A percentile compares a stretch with the other conserved stretches of the same genome.
phyloP scores from a whole-genome alignment of 2,797 vertebrate genomes.

The Aselliscus stoliczkanus region DNA sequence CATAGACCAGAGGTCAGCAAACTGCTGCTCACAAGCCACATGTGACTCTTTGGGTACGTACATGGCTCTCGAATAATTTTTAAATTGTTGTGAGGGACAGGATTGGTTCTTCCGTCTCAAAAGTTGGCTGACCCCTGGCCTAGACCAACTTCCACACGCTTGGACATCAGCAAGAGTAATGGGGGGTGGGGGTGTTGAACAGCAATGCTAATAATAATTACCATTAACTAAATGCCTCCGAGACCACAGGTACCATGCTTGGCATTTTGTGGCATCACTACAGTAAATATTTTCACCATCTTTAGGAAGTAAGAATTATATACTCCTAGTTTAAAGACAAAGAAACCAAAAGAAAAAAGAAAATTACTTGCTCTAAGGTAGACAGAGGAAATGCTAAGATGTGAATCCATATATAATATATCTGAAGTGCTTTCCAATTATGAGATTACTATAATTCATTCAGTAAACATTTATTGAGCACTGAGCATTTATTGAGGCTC shows the following conservation, averaged over 20 bases:
- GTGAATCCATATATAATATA: background rate
- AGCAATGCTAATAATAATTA: background rate
- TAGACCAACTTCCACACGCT: background rate
- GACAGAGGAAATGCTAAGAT: background rate
- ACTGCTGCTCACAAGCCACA: too few species aligned
- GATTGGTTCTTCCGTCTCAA: too few species aligned
- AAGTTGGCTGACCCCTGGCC: too few species aligned
- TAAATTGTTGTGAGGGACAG: too few species aligned
- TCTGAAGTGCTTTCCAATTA: background rate
- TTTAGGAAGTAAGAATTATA: background rate
- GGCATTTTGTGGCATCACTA: background rate
- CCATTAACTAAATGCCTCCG: conserved; percentile 17
- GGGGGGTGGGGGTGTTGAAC: background rate
- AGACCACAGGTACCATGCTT: background rate
- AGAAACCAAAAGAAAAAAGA: background rate
- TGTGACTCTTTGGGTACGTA: too few species aligned
- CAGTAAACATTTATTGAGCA: background rate
- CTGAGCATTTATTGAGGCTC: background rate
- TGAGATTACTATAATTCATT: background rate
- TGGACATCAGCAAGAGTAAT: background rate
- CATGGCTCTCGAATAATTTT: too few species aligned
- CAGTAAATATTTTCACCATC: background rate
- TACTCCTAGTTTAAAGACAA: background rate
- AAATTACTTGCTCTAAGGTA: background rate
- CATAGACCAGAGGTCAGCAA: background rate